phyloP scores from a whole-genome alignment of 2,888 invertebrate species.

The Elegia similella region DNA sequence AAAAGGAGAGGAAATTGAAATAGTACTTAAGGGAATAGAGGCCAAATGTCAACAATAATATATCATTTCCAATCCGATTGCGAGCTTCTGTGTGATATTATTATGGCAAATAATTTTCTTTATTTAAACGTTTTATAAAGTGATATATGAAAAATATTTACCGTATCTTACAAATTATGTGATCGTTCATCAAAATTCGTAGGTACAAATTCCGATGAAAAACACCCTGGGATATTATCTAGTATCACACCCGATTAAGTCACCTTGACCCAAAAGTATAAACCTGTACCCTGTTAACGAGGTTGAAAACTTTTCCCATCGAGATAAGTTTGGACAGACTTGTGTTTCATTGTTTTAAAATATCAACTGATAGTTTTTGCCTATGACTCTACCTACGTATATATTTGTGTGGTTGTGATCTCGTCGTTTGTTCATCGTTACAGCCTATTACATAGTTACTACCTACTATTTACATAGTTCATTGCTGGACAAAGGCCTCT shows the following conservation, averaged over 20 bases:
- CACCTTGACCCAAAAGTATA: background rate
- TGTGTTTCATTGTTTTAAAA: background rate
- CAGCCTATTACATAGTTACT: too few species aligned
- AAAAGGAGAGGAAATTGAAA: too few species aligned
- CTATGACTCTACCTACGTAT: too few species aligned
- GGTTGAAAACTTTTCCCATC: background rate
- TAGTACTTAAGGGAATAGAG: too few species aligned
- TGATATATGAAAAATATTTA: too few species aligned
- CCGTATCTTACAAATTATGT: background rate
- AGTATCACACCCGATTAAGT: background rate
- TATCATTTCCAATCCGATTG: background rate
- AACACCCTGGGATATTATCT: background rate
- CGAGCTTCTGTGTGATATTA: background rate
- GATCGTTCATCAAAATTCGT: background rate
- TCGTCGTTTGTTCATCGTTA: too few species aligned
- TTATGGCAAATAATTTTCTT: background rate
- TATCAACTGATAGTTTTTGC: too few species aligned
- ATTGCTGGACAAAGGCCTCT: too few species aligned
- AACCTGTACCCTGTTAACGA: background rate
- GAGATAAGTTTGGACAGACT: background rate
- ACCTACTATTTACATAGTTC: too few species aligned
- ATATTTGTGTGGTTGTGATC: too few species aligned
- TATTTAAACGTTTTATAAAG: too few species aligned
- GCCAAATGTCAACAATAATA: too few species aligned
- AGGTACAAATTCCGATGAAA: background rate